These are phyloP conservation scores for Manduca sexta DNA, from an alignment of 1,140 invertebrate genomes.

Conservation along the genomic window DNA sequence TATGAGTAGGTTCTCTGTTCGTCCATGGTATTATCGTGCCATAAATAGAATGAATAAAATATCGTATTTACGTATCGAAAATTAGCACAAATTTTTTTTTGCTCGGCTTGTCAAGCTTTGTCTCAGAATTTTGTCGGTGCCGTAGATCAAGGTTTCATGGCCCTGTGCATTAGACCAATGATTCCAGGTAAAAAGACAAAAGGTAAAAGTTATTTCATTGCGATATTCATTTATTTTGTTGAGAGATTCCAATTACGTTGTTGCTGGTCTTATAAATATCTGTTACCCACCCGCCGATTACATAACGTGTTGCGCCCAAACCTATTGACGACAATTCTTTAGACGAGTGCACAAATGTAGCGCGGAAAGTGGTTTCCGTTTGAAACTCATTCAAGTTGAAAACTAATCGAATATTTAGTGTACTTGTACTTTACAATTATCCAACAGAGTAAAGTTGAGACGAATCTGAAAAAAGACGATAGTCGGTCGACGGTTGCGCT, in stretches of 20 bases:
- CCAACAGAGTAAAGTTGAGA: conserved; percentile 27
- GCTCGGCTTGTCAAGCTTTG: too few relatives aligned
- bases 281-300: conserved; percentile 6
- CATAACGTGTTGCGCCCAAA: conserved; percentile 6
- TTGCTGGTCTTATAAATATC: neutral
- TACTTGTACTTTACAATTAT: conserved; percentile 21
- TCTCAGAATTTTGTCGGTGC: too few relatives aligned
- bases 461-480: conserved; percentile 29
- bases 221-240: neutral
- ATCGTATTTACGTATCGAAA: too few relatives aligned
- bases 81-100: too few relatives aligned
- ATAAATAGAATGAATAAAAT: too few relatives aligned
- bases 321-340: conserved; percentile 5
- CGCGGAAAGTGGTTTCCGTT: conserved; percentile 17
- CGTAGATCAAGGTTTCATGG: too few relatives aligned
- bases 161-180: too few relatives aligned
- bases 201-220: too few relatives aligned
- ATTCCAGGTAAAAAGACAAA: too few relatives aligned
- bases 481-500: conserved; percentile 16
- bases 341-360: conserved; percentile 8
- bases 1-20: too few relatives aligned
- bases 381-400: conserved; percentile 15
- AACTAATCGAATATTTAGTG: neutral
- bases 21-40: too few relatives aligned
- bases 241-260: neutral